Conservation (phyloP, 1,140 invertebrate species). For the Drosophila aff. region DNA sequence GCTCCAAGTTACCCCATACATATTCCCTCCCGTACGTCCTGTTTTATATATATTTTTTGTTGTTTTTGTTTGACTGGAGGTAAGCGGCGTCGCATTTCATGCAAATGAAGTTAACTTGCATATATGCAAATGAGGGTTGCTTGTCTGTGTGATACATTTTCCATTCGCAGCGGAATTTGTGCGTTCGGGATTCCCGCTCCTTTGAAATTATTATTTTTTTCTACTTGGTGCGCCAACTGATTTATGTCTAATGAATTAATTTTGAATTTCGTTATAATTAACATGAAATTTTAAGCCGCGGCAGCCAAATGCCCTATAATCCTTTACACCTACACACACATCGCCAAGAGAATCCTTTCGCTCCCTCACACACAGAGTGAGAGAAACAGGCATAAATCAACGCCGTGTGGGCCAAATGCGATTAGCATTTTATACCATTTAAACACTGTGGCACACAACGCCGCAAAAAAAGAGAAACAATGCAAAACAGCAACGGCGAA, state of each 20-base stretch:
- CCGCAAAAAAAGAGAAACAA: conserved; percentile 26
- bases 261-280: conserved; percentile 71
- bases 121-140: conserved; percentile 64
- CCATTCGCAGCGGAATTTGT: conserved; percentile 33
- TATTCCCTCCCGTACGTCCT: background rate
- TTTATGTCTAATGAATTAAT: conserved; percentile 72
- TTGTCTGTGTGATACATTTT: conserved; percentile 31
- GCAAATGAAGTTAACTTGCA: conserved; percentile 72
- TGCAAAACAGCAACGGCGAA: conserved; percentile 48
- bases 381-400: conserved; percentile 44
- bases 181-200: conserved; percentile 11
- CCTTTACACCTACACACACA: conserved; percentile 19
- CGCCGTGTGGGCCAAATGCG: conserved; percentile 69
- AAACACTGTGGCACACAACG: conserved; percentile 54
- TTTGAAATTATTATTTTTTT: conserved; percentile 12
- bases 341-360: conserved; percentile 23
- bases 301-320: conserved; percentile 24
- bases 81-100: conserved; percentile 63
- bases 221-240: conserved; percentile 34
- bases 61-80: conserved; percentile 4
- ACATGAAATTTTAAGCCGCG: conserved; percentile 53
- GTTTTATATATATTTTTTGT: conserved; percentile 7
- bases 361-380: background rate
- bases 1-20: conserved; percentile 21
- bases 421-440: conserved; percentile 81